Base-by-base conservation (phyloP, 2,888 invertebrate species). In the Halocaridina rubra region DNA sequence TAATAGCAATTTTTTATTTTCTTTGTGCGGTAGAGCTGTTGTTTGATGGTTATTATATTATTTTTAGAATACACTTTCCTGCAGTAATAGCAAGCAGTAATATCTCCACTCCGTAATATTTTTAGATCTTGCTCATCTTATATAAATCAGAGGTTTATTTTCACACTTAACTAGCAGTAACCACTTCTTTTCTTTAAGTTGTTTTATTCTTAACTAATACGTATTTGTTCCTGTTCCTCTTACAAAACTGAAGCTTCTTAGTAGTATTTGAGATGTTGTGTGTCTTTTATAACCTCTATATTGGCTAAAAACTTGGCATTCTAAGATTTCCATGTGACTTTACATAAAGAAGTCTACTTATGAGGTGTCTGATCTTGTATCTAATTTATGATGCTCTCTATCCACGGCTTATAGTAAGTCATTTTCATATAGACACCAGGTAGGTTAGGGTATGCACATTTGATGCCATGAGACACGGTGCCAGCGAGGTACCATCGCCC, bases 401-500 rank as follows among this genome's bases (percentile, higher is more conserved):
- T 93, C 97, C 97, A 97, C 0, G 96, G 96, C 90, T 96, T 97
- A 91, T 96, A 97, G 91, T 93, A 97, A 0, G 96, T 95, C 87
- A 97, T 97, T 89, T 97, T 93, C 97, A 97, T 97, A 91, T 97
- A 97, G 53, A 97, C 97, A 10, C 97, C 97, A 0, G 97, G 97
- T 30, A 97, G 92, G 91, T 96, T 97, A 0, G 97, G 97, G 3
- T 96, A 96, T 0, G 97, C 97, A 90, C 97, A 97, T 90, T 97
- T 96, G 89, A 97, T 97, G n/a, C 97, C 97, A 89, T 97, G 97
- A 7, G 97, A 97, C 0, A 97, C 97, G 0, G 97, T 97, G 5
- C 97, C 97, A 0, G 96, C 96, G 4, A 97, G 92, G 88, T 96
- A 94, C 94, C 96, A 97, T 87, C 95, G 93, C 0, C 97, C 97